Conservation (phyloP, 2,797 vertebrate genomes). For the Echiichthys vipera region DNA sequence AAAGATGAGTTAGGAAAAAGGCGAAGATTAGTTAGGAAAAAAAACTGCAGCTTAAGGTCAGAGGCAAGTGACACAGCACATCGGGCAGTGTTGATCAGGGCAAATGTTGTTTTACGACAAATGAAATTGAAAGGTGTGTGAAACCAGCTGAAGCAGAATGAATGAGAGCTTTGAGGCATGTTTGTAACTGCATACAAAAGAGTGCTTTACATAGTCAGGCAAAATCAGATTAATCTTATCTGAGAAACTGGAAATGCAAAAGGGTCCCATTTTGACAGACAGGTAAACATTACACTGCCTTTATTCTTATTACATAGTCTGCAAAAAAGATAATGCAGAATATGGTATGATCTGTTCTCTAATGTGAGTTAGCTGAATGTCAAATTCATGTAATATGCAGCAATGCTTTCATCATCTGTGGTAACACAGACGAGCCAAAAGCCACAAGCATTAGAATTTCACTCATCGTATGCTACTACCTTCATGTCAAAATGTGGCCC, state of each 20-base stretch:
- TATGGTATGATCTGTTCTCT: background rate
- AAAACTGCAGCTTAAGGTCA: constrained; percentile 13
- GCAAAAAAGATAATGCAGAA: background rate
- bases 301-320: background rate
- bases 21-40: constrained; percentile 18
- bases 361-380: constrained; percentile 8
- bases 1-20: constrained; percentile 1
- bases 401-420: constrained; percentile 51
- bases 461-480: background rate
- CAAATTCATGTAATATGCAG: constrained; percentile 15
- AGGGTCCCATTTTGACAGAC: constrained; percentile 31
- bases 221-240: background rate
- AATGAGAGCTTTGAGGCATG: constrained; percentile 15
- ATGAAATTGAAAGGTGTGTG: background rate
- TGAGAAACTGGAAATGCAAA: constrained; percentile 24
- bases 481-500: constrained; percentile 36
- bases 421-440: constrained; percentile 12
- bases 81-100: background rate
- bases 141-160: constrained; percentile 18
- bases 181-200: constrained; percentile 3
- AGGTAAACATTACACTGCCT: background rate
- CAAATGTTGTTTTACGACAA: too few relatives aligned
- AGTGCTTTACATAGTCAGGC: constrained; percentile 1
- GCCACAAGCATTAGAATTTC: background rate
- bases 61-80: background rate